A percentile compares a stretch with the other conserved stretches of the same genome.
Conservation (phyloP, 2,888 invertebrate genomes). For the Microdon myrmicae region DNA sequence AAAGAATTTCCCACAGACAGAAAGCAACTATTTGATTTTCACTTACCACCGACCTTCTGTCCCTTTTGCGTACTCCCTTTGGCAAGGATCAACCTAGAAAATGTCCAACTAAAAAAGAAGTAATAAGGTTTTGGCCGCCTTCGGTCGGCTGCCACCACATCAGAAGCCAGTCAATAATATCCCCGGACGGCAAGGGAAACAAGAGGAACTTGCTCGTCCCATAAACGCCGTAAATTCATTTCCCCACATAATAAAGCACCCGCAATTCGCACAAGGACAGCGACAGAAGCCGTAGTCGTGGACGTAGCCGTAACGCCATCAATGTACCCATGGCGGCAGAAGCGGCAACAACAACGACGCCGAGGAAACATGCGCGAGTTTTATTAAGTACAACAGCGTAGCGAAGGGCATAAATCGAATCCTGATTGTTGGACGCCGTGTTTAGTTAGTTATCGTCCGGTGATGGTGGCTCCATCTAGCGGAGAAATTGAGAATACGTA, state of each 20-base stretch:
- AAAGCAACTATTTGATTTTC: too few species aligned
- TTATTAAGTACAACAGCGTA: slow-evolving; percentile 41
- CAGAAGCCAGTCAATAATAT: too few species aligned
- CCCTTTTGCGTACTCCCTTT: too few species aligned
- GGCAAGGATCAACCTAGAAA: too few species aligned
- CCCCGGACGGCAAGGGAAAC: slow-evolving; percentile 12
- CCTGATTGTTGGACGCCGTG: slow-evolving; percentile 1
- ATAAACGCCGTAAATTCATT: slow-evolving; percentile 45
- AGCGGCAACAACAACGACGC: slow-evolving; percentile 24
- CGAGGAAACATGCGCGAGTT: slow-evolving; percentile 51
- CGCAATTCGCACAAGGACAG: slow-evolving; percentile 44
- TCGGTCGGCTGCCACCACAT: too few species aligned
- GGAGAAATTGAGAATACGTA: slow-evolving; percentile 46
- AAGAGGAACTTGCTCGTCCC: slow-evolving; percentile 31
- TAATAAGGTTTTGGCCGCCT: too few species aligned
- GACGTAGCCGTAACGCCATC: too few species aligned
- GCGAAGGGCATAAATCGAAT: slow-evolving; percentile 27
- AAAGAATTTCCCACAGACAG: too few species aligned
- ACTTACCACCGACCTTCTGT: too few species aligned
- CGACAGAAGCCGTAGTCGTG: too few species aligned
- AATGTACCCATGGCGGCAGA: too few species aligned
- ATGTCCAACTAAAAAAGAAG: too few species aligned
- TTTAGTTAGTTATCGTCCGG: slow-evolving; percentile 13
- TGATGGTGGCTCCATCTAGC: slow-evolving; percentile 49
- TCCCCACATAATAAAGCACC: slow-evolving; percentile 47